Base-by-base conservation (phyloP, 2,113 vertebrate species). In the Strix aluco region DNA sequence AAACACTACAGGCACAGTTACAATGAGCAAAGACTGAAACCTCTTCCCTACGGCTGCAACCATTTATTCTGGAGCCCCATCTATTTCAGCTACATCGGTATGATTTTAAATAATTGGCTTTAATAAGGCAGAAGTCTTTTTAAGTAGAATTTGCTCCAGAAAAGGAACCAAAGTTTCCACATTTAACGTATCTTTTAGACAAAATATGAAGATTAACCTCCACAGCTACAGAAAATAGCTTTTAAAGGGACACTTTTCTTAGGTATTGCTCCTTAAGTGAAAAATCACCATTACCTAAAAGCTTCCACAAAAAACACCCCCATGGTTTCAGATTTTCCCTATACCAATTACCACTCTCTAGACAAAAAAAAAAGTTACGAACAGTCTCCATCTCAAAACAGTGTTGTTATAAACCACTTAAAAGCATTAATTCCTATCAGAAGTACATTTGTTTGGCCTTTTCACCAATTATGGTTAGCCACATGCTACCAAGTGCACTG, bases 61-160 rank as follows among this genome's bases (percentile, higher is more conserved):
- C 86, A 83, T 94, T 90, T 81, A 86, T 88, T 92, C 77, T 81
- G 75, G 42, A 93, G 78, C 69, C 62, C 62, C 94, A 92, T 79
- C 81, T 90, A 69, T 90, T 79, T 85, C 74, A 83, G 77, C 77
- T 92, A 55, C 69, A 44, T 71, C 59, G 88, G 49, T 22, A 67
- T 40, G 88, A 77, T 80, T 89, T 94, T 85, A 88, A 85, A 91
- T 95, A 95, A 97, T 81, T 91, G 55, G 79, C 86, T 96, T 89
- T 94, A 96, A 94, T 92, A 83, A 92, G 59, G 57, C 72, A 95
- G 71, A 89, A 94, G 66, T 86, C 13, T 96, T 92, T 96, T 92
- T 83, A 95, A 92, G 63, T 59, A 63, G 67, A 66, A 82, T 25
- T 34, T 93, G 58, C 66, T 70, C 62, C 77, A 82, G n/a, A 93